Percentiles rank a stretch among this genome's conserved stretches.
Conservation (phyloP, 2,113 vertebrate species). For the Sardina pilchardus region DNA sequence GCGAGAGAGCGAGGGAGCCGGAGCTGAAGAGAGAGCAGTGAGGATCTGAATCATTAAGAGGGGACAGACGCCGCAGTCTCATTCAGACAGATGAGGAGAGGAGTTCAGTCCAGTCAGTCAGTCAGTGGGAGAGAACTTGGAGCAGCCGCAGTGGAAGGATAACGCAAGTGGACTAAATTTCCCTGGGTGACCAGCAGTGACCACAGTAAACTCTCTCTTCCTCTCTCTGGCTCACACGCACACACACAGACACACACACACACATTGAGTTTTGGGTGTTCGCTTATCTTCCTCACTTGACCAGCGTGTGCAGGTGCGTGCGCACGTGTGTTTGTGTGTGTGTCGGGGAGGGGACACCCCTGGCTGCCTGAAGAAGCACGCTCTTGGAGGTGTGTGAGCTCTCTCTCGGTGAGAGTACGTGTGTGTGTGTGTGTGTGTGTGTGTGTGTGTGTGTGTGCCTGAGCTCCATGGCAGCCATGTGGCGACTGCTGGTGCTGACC, state of each 20-base stretch:
- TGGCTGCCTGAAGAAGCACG: no score
- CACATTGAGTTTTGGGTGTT: neutral
- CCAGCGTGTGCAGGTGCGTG: neutral
- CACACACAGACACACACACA: neutral
- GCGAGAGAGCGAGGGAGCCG: neutral
- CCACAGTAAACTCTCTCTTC: neutral
- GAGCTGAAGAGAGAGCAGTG: neutral
- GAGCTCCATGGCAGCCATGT: constrained; percentile 53
- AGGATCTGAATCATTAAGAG: neutral
- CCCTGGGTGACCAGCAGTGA: constrained; percentile 18
- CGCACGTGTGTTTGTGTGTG: neutral
- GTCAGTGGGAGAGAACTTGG: constrained; percentile 16
- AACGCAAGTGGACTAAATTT: constrained; percentile 42
- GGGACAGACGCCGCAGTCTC: neutral
- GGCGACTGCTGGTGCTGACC: constrained; percentile 51
- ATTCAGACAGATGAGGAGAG: neutral
- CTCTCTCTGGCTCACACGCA: neutral
- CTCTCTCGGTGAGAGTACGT: neutral
- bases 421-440: constrained; percentile 6
- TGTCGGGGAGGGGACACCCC: neutral
- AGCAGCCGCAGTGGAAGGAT: constrained; percentile 18
- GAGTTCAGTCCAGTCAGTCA: neutral
- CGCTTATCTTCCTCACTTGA: neutral
- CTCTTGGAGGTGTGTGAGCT: neutral
- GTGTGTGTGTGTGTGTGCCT: neutral